Evolutionary conservation across 2,797 vertebrate species (phyloP).

Genomic region (Cryptoblepharus egeriae): DNA sequence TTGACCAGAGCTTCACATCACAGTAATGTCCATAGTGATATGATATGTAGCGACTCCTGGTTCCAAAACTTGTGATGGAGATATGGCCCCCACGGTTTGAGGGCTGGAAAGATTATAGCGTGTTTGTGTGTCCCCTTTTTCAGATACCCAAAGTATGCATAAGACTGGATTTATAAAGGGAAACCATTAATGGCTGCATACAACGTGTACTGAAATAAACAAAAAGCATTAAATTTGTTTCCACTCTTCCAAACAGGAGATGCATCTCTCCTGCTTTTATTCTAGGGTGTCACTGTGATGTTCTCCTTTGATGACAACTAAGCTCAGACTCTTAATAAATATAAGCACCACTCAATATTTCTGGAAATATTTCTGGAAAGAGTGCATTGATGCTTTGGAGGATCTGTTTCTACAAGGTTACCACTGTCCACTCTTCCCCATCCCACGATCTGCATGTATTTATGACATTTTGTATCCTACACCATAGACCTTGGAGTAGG

Average conservation of each 20-base stretch:
- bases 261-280: no score
- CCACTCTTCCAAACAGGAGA: not conserved
- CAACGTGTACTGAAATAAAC: constrained; percentile 17
- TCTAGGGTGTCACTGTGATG: not conserved
- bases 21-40: constrained; percentile 50
- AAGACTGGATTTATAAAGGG: not conserved
- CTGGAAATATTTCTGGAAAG: not conserved
- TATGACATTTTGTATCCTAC: not conserved
- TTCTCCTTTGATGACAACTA: constrained; percentile 22
- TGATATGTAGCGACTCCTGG: constrained; percentile 51
- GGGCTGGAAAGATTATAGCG: not conserved
- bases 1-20: constrained; percentile 45
- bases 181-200: not conserved
- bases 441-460: constrained; percentile 12
- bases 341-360: not conserved
- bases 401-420: constrained; percentile 7
- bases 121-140: constrained; percentile 48
- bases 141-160: constrained; percentile 42
- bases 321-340: not conserved
- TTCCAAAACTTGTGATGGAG: constrained; percentile 15
- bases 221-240: not conserved
- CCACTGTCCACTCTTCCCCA: not conserved
- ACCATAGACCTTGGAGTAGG: not conserved
- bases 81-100: not conserved
- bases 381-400: no score